Conservation (phyloP, 2,888 invertebrate genomes). For the Tanaodytes sp. region DNA sequence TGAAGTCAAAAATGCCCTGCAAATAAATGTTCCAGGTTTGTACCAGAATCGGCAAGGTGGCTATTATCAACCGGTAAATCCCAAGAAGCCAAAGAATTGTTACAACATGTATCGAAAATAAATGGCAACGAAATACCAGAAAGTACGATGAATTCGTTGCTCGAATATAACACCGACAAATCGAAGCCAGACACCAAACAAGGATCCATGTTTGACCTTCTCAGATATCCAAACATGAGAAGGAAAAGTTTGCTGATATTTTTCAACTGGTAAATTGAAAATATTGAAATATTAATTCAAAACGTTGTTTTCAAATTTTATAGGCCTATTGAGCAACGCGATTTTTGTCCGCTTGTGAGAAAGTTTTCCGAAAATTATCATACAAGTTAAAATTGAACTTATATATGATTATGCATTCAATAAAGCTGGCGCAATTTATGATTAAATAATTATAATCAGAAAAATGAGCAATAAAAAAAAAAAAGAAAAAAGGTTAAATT, state of each 20-base stretch:
- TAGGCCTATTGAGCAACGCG: too few species aligned
- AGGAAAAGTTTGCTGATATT: slow-evolving; percentile 80
- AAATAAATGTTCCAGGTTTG: slow-evolving; percentile 73
- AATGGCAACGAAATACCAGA: slow-evolving; percentile 78
- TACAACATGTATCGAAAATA: slow-evolving; percentile 78
- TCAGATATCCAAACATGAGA: slow-evolving; percentile 79
- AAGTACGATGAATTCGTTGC: slow-evolving; percentile 75
- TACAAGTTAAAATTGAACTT: too few species aligned
- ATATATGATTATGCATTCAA: too few species aligned
- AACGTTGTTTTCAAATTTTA: background rate
- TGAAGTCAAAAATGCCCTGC: too few species aligned
- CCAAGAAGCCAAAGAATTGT: slow-evolving; percentile 77
- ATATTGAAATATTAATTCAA: background rate
- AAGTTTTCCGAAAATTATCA: too few species aligned
- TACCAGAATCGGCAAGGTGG: slow-evolving; percentile 85
- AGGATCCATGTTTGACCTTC: slow-evolving; percentile 77
- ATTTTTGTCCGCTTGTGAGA: too few species aligned
- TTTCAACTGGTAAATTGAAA: slow-evolving; percentile 79
- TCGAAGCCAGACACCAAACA: slow-evolving; percentile 67
- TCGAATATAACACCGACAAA: slow-evolving; percentile 72
- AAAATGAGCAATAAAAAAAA: too few species aligned
- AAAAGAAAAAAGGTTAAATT: too few species aligned
- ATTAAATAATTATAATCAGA: too few species aligned
- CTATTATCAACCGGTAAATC: slow-evolving; percentile 78
- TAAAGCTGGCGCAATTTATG: too few species aligned